Conservation (phyloP, 1,140 invertebrate genomes). For the Drosophila bifasciata region DNA sequence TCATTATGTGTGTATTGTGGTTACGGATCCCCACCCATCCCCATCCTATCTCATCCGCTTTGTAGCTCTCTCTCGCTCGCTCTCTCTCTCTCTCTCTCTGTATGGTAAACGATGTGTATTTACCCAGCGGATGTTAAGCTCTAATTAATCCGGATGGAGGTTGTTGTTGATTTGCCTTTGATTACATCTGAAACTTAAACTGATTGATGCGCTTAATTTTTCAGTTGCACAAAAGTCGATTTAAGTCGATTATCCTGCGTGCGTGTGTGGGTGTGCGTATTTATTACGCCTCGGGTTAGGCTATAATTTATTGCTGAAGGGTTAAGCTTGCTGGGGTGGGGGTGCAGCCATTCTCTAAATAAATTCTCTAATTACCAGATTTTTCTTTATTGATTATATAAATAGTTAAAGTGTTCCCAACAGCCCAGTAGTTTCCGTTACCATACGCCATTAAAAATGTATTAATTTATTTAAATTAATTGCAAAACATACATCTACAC, state of each 20-base stretch:
- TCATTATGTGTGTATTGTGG: constrained; percentile 55
- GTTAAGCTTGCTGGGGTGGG: neutral
- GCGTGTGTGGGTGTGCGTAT: neutral
- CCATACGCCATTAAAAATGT: constrained; percentile 28
- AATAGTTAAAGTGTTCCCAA: no score
- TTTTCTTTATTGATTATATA: neutral
- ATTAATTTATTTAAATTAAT: constrained; percentile 64
- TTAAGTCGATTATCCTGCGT: neutral
- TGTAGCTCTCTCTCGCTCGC: no score
- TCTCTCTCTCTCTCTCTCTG: no score
- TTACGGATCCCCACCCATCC: neutral
- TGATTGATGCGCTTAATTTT: constrained; percentile 59
- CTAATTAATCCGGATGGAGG: constrained; percentile 56
- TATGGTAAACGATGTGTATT: constrained; percentile 3
- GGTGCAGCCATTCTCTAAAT: neutral
- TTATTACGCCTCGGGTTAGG: constrained; percentile 11
- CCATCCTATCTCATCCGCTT: neutral
- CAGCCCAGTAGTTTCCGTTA: neutral
- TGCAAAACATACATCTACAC: constrained; percentile 20
- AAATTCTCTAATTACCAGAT: neutral
- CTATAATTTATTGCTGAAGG: constrained; percentile 6
- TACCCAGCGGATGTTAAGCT: constrained; percentile 31
- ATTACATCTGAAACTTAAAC: constrained; percentile 54
- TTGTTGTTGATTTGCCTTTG: constrained; percentile 43
- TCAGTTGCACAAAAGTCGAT: constrained; percentile 12